Percentiles rank a stretch among this genome's conserved stretches.
Conservation (phyloP, 2,888 invertebrate species). For the Idaea aversata region DNA sequence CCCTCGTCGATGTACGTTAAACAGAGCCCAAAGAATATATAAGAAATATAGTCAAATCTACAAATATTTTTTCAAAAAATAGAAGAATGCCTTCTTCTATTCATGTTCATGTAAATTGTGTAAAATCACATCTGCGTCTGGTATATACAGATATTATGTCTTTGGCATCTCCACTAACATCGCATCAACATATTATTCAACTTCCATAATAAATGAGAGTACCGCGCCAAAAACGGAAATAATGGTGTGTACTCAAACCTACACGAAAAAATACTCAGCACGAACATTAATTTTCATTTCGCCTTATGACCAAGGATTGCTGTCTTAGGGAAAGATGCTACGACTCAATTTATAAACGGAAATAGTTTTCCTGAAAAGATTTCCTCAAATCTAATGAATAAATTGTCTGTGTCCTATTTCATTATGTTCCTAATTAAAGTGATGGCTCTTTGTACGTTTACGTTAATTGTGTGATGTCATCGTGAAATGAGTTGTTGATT, state of each 20-base stretch:
- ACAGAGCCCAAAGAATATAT: no score
- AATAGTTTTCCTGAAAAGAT: constrained; percentile 34
- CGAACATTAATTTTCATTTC: constrained; percentile 78
- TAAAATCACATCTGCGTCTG: constrained; percentile 1
- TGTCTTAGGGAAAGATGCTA: constrained; percentile 62
- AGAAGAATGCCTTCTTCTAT: no score
- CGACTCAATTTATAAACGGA: constrained; percentile 38
- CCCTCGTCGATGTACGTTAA: no score
- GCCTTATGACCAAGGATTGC: constrained; percentile 66
- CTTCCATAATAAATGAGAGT: constrained; percentile 76
- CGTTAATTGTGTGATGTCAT: constrained; percentile 6
- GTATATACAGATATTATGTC: constrained; percentile 33
- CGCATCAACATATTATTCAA: constrained; percentile 45
- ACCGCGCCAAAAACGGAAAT: constrained; percentile 71
- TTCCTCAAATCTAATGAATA: constrained; percentile 29
- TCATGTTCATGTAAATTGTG: not conserved
- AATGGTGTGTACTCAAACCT: constrained; percentile 77
- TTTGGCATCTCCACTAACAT: constrained; percentile 55
- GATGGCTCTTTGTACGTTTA: constrained; percentile 1
- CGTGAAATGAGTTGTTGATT: constrained; percentile 1
- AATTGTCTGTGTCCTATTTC: constrained; percentile 14
- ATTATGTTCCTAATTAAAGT: constrained; percentile 12
- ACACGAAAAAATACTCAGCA: constrained; percentile 78
- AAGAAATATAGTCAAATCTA: no score
- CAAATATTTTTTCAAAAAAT: no score